Base-by-base conservation (phyloP, 2,113 vertebrate species). In the Coryphaenoides rupestris region DNA sequence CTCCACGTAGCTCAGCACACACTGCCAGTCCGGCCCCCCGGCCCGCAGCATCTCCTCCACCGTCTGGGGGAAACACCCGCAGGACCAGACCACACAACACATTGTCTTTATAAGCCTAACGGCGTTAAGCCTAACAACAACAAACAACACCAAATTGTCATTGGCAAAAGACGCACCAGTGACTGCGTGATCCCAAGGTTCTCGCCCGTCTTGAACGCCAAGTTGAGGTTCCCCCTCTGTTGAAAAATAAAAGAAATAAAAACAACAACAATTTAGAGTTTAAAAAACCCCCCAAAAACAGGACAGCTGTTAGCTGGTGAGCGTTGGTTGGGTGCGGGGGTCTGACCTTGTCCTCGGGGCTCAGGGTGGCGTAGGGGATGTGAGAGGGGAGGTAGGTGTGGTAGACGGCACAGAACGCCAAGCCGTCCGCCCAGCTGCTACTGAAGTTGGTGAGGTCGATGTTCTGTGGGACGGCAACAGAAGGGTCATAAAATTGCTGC, bases 381-480 rank as follows among this genome's bases (percentile, higher is more conserved):
- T 88, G 87, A 0, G 88, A 89, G 4, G 91, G 91, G 70, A 92
- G 89, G 86, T 90, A 92, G 58, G 86, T 89, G 79, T 92, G 91
- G 65, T 89, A 91, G 28, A 92, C 75, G 0, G 91, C 91, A 52
- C 91, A 92, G 76, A 92, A 90, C 1, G 91, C 91, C 1, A 92
- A 85, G 33, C 91, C 91, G 13, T 92, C 91, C 0, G 83, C 81
- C 91, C 91, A 92, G 66, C 91, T 92, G 75, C 89, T 92, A 84
- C 91, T 92, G 84, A 92, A 92, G 79, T 92, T 92, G 21, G 91
- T 92, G 63, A 92, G 91, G 66, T 92, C 91, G 4, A 92, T 90
- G 72, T 89, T 91, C 91, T 92, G 77, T 23, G 40, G 22, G 50
- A 62, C 26, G 1, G 24, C 10, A 17, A 45, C 6, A 17, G 2